Conservation (phyloP, 2,888 invertebrate species). For the Diaprepes abbreviatus region DNA sequence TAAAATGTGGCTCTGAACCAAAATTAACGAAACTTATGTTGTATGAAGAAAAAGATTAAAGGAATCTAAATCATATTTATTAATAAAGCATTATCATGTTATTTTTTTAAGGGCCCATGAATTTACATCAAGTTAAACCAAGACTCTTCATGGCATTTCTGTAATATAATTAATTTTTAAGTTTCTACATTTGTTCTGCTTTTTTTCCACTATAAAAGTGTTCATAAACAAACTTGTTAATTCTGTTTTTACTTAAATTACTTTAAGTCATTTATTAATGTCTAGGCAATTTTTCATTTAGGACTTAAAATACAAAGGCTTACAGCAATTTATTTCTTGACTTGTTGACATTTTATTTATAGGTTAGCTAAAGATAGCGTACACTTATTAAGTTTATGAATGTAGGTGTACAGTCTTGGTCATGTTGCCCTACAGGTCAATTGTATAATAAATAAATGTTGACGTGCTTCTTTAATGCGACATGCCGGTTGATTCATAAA, state of each 20-base stretch:
- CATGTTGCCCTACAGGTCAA: slow-evolving; percentile 68
- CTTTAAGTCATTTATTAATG: background rate
- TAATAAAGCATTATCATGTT: too few relatives aligned
- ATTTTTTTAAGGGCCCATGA: too few relatives aligned
- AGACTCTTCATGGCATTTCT: too few relatives aligned
- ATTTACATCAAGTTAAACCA: too few relatives aligned
- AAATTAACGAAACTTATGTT: too few relatives aligned
- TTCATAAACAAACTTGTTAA: background rate
- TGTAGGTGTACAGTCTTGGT: slow-evolving; percentile 64
- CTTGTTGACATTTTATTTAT: slow-evolving; percentile 37
- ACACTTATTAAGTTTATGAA: slow-evolving; percentile 52
- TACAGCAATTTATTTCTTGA: slow-evolving; percentile 20
- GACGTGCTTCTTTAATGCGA: slow-evolving; percentile 59
- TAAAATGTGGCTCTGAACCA: too few relatives aligned
- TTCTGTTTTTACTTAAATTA: slow-evolving; percentile 7
- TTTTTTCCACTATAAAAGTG: background rate
- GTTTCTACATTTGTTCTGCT: too few relatives aligned
- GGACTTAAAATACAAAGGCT: background rate
- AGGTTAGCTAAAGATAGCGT: slow-evolving; percentile 16
- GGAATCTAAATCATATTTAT: too few relatives aligned
- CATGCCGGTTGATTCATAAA: slow-evolving; percentile 52
- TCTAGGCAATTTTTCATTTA: slow-evolving; percentile 23
- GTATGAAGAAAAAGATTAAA: too few relatives aligned
- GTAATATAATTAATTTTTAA: too few relatives aligned
- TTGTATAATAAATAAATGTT: slow-evolving; percentile 65